These are phyloP conservation scores for Sclerurus mexicanus DNA, from an alignment of 2,113 vertebrate genomes.

Conservation along the genomic window DNA sequence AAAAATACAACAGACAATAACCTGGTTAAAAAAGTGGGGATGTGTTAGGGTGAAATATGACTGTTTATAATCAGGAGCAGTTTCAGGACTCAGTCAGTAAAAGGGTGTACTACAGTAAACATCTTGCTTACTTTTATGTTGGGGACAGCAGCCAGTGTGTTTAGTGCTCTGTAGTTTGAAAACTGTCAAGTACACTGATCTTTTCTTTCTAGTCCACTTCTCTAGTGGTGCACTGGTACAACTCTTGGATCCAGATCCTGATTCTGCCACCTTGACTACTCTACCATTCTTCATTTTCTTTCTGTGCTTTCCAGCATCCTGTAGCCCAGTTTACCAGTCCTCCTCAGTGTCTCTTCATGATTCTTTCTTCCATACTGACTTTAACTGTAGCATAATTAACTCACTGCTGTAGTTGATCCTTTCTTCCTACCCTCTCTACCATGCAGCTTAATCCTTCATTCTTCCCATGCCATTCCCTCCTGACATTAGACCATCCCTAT, in stretches of 20 bases:
- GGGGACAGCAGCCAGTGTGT: not conserved
- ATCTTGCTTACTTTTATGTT: not conserved
- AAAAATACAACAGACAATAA: not conserved
- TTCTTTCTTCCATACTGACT: conserved; percentile 39
- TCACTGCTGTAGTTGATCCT: conserved; percentile 22
- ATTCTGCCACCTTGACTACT: not conserved
- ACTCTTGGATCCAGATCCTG: conserved; percentile 36
- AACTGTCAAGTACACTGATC: not conserved
- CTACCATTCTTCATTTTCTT: conserved; percentile 32
- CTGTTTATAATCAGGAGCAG: not conserved
- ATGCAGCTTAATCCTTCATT: conserved; percentile 36
- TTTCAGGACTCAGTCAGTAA: not conserved
- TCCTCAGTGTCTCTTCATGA: conserved; percentile 19
- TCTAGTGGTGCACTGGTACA: conserved; percentile 1
- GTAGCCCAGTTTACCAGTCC: conserved; percentile 3
- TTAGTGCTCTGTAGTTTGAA: not conserved
- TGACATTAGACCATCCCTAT: conserved; percentile 20
- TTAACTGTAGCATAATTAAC: conserved; percentile 31
- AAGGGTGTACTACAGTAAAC: not conserved
- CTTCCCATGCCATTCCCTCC: conserved; percentile 39
- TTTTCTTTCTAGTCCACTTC: not conserved
- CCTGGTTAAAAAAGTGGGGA: not conserved
- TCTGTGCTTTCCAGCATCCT: conserved; percentile 21
- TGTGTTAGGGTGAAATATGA: not conserved
- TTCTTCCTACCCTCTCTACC: conserved; percentile 32